phyloP scores from a whole-genome alignment of 2,113 vertebrate genomes.

The Erythrolamprus reginae region DNA sequence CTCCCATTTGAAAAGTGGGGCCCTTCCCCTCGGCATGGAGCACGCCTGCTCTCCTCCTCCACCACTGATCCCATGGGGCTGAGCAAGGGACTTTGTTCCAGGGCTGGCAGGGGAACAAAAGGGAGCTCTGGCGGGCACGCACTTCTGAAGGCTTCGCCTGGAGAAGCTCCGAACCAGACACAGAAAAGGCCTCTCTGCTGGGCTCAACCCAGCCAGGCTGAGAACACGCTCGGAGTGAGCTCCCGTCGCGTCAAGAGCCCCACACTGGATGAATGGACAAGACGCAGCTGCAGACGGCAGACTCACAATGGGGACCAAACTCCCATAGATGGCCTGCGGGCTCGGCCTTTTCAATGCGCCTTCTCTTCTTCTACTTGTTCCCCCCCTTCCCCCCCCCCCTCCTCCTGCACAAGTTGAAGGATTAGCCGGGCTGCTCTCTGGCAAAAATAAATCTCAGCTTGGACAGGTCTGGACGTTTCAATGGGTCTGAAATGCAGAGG shows the following conservation, averaged over 20 bases:
- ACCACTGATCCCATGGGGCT: background rate
- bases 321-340: background rate
- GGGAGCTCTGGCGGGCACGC: background rate
- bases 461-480: background rate
- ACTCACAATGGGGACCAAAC: conserved; percentile 5
- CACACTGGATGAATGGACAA: conserved; percentile 3
- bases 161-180: background rate
- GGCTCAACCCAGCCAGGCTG: background rate
- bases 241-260: background rate
- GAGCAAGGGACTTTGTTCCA: background rate
- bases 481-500: background rate
- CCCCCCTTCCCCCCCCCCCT: background rate
- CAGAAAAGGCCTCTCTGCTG: background rate
- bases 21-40: background rate
- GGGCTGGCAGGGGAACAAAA: background rate
- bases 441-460: background rate
- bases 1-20: background rate
- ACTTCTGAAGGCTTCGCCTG: background rate
- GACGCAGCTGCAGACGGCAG: background rate
- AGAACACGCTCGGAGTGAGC: background rate
- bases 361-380: background rate
- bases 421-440: background rate
- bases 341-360: background rate
- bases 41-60: background rate
- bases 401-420: background rate